These are phyloP conservation scores for Cylindroiulus punctatus DNA, from an alignment of 2,888 invertebrate genomes.

Conservation along the genomic window DNA sequence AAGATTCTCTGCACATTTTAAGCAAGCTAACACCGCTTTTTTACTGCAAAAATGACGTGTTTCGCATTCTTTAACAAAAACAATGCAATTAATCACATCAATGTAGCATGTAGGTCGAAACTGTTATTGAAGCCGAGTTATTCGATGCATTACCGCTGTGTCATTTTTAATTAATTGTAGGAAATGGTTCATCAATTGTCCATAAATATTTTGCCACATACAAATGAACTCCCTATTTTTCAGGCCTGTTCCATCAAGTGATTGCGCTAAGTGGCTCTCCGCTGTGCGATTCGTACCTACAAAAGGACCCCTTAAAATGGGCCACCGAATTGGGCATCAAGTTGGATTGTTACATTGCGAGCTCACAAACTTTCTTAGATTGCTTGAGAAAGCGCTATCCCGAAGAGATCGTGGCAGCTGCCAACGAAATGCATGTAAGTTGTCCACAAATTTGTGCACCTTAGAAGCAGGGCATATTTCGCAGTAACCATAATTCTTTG, in stretches of 20 bases:
- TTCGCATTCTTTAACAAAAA: no score
- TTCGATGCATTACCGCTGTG: no score
- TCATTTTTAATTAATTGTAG: no score
- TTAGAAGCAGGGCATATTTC: neutral
- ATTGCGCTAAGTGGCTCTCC: slow-evolving; percentile 56
- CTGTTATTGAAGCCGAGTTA: no score
- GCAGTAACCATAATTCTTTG: neutral
- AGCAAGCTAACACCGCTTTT: no score
- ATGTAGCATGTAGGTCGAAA: no score
- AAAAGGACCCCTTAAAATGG: slow-evolving; percentile 50
- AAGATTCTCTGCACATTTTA: no score
- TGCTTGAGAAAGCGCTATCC: slow-evolving; percentile 49
- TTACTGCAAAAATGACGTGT: no score
- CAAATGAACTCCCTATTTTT: neutral
- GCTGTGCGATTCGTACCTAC: slow-evolving; percentile 47
- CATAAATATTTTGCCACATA: no score
- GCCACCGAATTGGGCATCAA: slow-evolving; percentile 47
- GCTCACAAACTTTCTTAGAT: slow-evolving; percentile 36
- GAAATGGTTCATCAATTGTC: no score
- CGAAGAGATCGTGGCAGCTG: slow-evolving; percentile 35
- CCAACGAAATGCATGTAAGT: slow-evolving; percentile 51
- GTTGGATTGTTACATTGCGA: slow-evolving; percentile 52
- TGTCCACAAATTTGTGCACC: neutral
- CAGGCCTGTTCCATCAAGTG: slow-evolving; percentile 56
- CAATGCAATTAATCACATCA: no score